Conservation (phyloP, 2,113 vertebrate genomes). For the Eublepharis macularius region DNA sequence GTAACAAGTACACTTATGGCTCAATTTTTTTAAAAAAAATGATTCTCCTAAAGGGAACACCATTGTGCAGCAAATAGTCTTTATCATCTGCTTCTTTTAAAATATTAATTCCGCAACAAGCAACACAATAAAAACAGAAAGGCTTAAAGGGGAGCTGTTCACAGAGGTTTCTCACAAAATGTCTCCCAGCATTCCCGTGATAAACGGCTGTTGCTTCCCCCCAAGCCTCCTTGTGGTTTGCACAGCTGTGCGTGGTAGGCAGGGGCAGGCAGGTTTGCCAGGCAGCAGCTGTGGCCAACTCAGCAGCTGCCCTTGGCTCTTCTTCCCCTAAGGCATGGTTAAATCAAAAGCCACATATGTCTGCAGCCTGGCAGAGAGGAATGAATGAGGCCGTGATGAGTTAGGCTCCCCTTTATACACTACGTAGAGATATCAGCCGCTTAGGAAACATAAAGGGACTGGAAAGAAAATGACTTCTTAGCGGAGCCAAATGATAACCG, state of each 20-base stretch:
- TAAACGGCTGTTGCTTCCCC: neutral
- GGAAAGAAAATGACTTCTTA: neutral
- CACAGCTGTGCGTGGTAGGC: slow-evolving; percentile 4
- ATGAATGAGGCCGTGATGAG: neutral
- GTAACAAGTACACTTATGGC: neutral
- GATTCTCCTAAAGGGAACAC: neutral
- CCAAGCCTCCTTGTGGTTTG: neutral
- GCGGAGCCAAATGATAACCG: neutral
- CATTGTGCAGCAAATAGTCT: neutral
- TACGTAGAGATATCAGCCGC: neutral
- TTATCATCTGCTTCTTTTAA: neutral
- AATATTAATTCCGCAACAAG: neutral
- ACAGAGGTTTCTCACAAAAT: neutral
- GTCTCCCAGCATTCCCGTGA: neutral
- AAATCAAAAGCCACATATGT: neutral
- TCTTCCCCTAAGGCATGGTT: neutral
- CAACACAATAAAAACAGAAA: neutral
- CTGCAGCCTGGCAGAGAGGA: neutral
- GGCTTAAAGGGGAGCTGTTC: neutral
- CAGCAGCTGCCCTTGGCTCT: slow-evolving; percentile 6
- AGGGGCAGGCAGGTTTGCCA: neutral
- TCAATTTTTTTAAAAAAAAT: neutral
- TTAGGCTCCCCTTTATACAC: neutral
- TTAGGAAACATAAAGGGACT: neutral
- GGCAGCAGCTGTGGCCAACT: neutral